Conservation (phyloP, 2,797 vertebrate genomes). For the Lepilemur ruficaudatus region DNA sequence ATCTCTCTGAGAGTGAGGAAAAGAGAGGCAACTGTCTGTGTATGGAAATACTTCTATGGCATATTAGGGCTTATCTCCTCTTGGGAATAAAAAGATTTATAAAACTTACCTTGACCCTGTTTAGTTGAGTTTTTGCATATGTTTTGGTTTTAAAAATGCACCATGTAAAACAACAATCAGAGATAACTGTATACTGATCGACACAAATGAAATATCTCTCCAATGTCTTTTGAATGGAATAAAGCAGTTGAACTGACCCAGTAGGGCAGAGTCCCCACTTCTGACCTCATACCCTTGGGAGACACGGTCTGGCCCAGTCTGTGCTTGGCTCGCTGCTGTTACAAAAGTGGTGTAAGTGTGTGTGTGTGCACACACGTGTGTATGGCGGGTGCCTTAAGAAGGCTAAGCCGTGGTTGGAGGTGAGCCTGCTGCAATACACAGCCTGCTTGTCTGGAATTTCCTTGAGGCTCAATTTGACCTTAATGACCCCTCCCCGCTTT, state of each 20-base stretch:
- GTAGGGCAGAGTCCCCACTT: not conserved
- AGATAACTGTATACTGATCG: not conserved
- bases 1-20: not conserved
- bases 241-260: not conserved
- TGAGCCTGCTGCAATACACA: not conserved
- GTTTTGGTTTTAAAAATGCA: constrained; percentile 10
- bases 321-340: not conserved
- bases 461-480: not conserved
- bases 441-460: not conserved
- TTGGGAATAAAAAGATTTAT: not conserved
- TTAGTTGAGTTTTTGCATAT: not conserved
- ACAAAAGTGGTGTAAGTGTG: not conserved
- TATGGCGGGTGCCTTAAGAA: fast-evolving
- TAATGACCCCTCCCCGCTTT: not conserved
- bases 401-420: not conserved
- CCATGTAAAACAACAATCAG: not conserved
- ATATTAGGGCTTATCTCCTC: not conserved
- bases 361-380: not conserved
- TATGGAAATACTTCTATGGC: not conserved
- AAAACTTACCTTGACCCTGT: not conserved
- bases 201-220: not conserved
- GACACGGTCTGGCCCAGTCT: not conserved
- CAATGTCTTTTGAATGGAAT: not conserved
- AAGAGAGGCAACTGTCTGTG: not conserved
- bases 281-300: not conserved